phyloP scores from a whole-genome alignment of 2,797 vertebrate species.

The Acropternis orthonyx region DNA sequence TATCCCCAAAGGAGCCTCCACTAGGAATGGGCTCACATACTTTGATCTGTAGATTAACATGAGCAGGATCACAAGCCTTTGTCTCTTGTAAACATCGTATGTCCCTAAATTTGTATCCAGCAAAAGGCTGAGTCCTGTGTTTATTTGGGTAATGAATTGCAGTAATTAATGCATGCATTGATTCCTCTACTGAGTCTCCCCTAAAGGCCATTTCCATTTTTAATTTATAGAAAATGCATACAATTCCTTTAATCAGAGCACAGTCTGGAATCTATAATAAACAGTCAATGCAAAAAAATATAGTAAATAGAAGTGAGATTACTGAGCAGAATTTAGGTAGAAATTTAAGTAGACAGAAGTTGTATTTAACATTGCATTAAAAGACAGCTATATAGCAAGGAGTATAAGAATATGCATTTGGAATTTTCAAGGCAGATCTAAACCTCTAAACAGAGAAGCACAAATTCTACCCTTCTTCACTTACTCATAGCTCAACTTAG shows the following conservation, averaged over 20 bases:
- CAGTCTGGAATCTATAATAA: constrained; percentile 61
- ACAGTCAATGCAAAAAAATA: neutral
- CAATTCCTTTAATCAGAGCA: constrained; percentile 71
- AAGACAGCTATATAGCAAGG: neutral
- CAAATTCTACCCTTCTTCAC: neutral
- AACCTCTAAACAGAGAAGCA: neutral
- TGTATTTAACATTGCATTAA: neutral
- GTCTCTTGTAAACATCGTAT: constrained; percentile 85
- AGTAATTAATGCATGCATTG: constrained; percentile 97
- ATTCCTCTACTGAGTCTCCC: constrained; percentile 88
- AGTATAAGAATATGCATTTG: neutral
- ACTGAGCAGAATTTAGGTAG: constrained; percentile 21
- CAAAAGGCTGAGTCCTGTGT: constrained; percentile 88
- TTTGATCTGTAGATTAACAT: constrained; percentile 92
- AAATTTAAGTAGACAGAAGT: neutral
- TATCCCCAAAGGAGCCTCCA: constrained; percentile 86
- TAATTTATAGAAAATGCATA: constrained; percentile 91
- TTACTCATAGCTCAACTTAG: neutral
- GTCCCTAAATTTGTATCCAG: constrained; percentile 87
- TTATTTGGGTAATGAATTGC: constrained; percentile 98
- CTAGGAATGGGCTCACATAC: constrained; percentile 79
- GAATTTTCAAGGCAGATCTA: neutral
- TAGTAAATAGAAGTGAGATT: neutral
- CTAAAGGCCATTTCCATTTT: constrained; percentile 93
- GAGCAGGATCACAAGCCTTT: constrained; percentile 86